These are phyloP conservation scores for Bombus cullumanus DNA, from an alignment of 1,140 invertebrate species.

Conservation along the genomic window DNA sequence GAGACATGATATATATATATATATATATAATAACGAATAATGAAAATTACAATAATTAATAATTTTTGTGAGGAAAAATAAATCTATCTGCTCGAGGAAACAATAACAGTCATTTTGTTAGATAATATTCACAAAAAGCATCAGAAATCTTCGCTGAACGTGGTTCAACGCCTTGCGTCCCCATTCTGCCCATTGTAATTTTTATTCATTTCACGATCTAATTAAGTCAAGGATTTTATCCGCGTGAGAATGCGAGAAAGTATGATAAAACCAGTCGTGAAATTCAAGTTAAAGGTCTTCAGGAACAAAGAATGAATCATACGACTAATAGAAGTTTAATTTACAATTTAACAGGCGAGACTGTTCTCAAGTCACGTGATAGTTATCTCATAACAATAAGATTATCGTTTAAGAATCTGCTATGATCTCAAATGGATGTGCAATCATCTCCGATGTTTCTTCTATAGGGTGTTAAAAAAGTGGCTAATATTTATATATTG, in stretches of 20 bases:
- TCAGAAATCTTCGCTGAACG: background rate
- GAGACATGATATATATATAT: too few species aligned
- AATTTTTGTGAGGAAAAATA: background rate
- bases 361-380: background rate
- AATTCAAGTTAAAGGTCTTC: background rate
- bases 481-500: too few species aligned
- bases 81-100: background rate
- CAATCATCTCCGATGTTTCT: background rate
- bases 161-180: background rate
- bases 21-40: too few species aligned
- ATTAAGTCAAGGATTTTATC: background rate
- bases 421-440: background rate
- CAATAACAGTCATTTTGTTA: background rate
- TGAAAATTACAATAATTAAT: too few species aligned
- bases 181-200: background rate
- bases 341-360: background rate
- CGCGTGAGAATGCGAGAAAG: conserved; percentile 15
- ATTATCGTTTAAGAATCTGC: too few species aligned
- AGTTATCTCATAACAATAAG: background rate
- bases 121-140: background rate
- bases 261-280: background rate
- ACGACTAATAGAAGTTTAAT: background rate
- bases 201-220: background rate
- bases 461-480: background rate
- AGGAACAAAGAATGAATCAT: background rate